These are phyloP conservation scores for Scotopteryx bipunctaria DNA, from an alignment of 2,888 invertebrate genomes.

Conservation along the genomic window DNA sequence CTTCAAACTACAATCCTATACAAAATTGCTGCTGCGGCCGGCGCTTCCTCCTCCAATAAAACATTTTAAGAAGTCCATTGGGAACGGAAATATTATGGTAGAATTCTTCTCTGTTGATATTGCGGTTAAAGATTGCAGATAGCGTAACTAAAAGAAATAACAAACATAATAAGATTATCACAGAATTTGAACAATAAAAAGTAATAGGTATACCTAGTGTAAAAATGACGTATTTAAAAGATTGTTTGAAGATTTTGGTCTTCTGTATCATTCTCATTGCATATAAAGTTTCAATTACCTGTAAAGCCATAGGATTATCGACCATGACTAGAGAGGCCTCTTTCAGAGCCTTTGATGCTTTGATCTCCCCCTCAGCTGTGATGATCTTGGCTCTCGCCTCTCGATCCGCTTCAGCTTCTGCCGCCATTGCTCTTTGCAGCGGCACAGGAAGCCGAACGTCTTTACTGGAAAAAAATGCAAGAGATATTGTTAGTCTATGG, in stretches of 20 bases:
- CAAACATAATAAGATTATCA: neutral
- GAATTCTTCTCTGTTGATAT: constrained; percentile 98
- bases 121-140: constrained; percentile 94
- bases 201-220: too few species aligned
- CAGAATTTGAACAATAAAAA: neutral
- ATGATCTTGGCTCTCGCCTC: constrained; percentile 88
- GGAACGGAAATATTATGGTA: constrained; percentile 96
- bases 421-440: constrained; percentile 87
- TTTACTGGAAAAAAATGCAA: constrained; percentile 53
- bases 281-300: constrained; percentile 50
- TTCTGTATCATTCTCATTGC: neutral
- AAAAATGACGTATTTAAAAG: neutral
- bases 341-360: constrained; percentile 91
- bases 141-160: constrained; percentile 86
- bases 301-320: constrained; percentile 89
- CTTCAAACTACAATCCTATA: constrained; percentile 13
- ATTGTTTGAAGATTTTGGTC: too few species aligned
- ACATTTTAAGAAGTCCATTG: constrained; percentile 89
- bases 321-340: constrained; percentile 94
- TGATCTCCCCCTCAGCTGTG: constrained; percentile 91
- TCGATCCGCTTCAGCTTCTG: constrained; percentile 87
- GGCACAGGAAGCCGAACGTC: constrained; percentile 81
- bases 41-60: constrained; percentile 56
- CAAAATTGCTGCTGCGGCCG: constrained; percentile 35
- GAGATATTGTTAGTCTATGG: neutral